phyloP scores from a whole-genome alignment of 2,113 vertebrate species.

The Chunga burmeisteri region DNA sequence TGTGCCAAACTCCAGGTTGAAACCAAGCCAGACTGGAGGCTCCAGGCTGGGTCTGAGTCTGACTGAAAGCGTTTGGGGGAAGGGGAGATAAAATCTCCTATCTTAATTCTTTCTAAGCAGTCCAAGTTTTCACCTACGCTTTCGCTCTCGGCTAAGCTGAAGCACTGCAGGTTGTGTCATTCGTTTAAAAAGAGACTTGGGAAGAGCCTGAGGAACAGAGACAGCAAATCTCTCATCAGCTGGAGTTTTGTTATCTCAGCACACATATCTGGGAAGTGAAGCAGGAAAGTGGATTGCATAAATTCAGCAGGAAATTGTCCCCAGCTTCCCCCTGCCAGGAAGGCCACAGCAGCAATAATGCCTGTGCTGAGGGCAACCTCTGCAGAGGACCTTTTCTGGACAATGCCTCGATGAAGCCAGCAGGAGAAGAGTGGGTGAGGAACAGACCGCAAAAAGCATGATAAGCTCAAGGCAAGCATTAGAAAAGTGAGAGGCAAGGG shows the following conservation, averaged over 20 bases:
- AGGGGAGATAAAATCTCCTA: slow-evolving; percentile 25
- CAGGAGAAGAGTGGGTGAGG: not conserved
- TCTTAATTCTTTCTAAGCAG: not conserved
- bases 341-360: rapidly evolving
- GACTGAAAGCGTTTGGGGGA: not conserved
- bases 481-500: not conserved
- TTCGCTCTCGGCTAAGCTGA: not conserved
- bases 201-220: not conserved
- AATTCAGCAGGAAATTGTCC: not conserved
- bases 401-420: not conserved
- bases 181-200: not conserved
- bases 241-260: not conserved
- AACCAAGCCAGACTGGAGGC: not conserved
- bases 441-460: rapidly evolving
- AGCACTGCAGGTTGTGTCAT: not conserved
- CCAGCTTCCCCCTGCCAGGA: not conserved
- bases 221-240: not conserved
- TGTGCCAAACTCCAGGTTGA: not conserved
- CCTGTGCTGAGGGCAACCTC: not conserved
- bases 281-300: not conserved
- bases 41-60: not conserved
- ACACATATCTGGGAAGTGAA: not conserved
- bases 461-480: not conserved
- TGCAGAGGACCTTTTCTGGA: not conserved
- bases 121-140: not conserved